Percentiles rank a stretch among this genome's conserved stretches.
Evolutionary conservation across 2,797 vertebrate genomes (phyloP).

Genomic region (Malurus leucopterus): DNA sequence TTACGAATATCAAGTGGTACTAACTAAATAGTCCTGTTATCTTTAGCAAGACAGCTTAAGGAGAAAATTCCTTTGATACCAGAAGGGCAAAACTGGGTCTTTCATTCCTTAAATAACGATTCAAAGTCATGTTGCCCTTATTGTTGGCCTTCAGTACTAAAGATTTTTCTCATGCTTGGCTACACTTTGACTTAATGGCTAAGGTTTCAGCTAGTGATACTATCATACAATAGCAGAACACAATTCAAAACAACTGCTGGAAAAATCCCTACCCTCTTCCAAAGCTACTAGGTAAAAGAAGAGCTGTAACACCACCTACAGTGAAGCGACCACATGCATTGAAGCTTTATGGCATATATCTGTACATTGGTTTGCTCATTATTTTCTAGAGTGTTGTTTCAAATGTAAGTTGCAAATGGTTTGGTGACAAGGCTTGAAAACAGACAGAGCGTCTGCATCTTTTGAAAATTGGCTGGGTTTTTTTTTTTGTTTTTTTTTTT

Average conservation of each 20-base stretch:
- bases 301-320: not conserved
- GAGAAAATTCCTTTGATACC: not conserved
- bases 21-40: not conserved
- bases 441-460: not conserved
- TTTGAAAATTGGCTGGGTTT: not conserved
- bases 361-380: not conserved
- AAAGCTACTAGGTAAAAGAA: slow-evolving; percentile 3
- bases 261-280: slow-evolving; percentile 5
- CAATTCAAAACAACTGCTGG: slow-evolving; percentile 16
- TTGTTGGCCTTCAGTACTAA: not conserved
- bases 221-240: not conserved
- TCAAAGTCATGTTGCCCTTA: slow-evolving; percentile 42
- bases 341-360: not conserved
- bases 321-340: not conserved
- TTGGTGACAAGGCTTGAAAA: not conserved
- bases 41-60: not conserved
- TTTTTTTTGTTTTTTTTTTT: not conserved
- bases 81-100: not conserved
- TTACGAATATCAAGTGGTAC: not conserved
- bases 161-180: slow-evolving; percentile 40
- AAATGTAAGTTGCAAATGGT: not conserved
- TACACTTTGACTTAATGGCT: slow-evolving; percentile 19
- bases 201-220: slow-evolving; percentile 30
- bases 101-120: not conserved
- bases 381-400: not conserved